phyloP scores from a whole-genome alignment of 2,888 invertebrate species.

The Mythimna lalbum region DNA sequence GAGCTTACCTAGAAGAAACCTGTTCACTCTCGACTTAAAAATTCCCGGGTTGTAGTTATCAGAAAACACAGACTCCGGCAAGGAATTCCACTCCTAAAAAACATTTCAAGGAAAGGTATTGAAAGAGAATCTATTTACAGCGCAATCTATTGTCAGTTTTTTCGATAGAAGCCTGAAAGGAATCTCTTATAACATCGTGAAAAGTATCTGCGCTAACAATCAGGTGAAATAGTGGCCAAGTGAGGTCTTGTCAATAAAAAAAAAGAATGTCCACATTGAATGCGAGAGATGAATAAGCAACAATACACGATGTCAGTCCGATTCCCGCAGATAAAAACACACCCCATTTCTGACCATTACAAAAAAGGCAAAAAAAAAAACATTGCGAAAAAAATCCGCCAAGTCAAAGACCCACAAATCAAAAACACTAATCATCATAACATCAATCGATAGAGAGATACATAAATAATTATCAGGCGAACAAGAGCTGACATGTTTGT shows the following conservation, averaged over 20 bases:
- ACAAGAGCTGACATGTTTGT: not conserved
- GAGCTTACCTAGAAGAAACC: no score
- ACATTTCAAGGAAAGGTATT: no score
- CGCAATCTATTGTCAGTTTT: not conserved
- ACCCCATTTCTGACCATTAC: not conserved
- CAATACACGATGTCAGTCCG: not conserved
- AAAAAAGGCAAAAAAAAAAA: not conserved
- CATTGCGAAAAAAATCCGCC: not conserved
- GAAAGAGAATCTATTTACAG: no score
- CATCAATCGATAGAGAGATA: slow-evolving; percentile 18
- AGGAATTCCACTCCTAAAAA: no score
- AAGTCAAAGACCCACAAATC: not conserved
- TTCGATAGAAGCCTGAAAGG: not conserved
- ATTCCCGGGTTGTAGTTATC: no score
- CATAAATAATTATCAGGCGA: not conserved
- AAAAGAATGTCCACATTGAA: not conserved
- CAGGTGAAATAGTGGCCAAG: no score
- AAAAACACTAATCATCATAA: not conserved
- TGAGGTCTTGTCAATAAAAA: no score
- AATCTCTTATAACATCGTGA: not conserved
- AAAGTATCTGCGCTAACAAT: not conserved
- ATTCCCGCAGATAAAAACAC: not conserved
- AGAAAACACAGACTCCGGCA: no score
- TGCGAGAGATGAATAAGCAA: not conserved
- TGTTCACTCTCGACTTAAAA: no score